A percentile compares a stretch with the other conserved stretches of the same genome.
Conservation (phyloP, 1,140 invertebrate genomes). For the Cephus cinctus region DNA sequence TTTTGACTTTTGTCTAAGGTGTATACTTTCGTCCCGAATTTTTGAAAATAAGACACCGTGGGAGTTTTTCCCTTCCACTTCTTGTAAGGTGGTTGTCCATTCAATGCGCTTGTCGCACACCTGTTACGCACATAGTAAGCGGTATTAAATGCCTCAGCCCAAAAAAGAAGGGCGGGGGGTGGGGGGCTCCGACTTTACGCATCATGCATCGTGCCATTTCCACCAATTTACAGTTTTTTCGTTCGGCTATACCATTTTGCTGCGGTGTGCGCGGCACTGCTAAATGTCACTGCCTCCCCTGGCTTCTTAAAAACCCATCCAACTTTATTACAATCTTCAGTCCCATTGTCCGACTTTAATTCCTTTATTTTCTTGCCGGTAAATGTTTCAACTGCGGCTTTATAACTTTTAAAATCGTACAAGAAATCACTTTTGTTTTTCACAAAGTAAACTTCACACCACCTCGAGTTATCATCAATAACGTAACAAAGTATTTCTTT, state of each 20-base stretch:
- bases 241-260: conserved; percentile 8
- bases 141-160: conserved; percentile 4
- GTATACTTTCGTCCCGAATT: conserved; percentile 18
- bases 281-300: neutral
- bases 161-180: neutral
- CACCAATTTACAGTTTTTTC: conserved; percentile 25
- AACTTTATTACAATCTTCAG: conserved; percentile 32
- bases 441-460: conserved; percentile 6
- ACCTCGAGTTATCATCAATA: neutral
- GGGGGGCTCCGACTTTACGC: neutral
- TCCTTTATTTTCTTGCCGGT: conserved; percentile 23
- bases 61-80: conserved; percentile 19
- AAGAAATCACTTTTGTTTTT: conserved; percentile 17
- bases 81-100: conserved; percentile 18
- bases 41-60: conserved; percentile 14
- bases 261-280: neutral
- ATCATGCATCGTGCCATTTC: conserved; percentile 26
- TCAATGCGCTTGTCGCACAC: conserved; percentile 1
- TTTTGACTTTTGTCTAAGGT: conserved; percentile 14
- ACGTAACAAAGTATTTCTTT: neutral
- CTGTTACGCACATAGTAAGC: conserved; percentile 3
- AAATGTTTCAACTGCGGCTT: conserved; percentile 25
- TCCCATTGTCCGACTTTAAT: conserved; percentile 32
- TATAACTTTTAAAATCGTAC: conserved; percentile 19
- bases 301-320: conserved; percentile 16